Evolutionary conservation across 1,140 invertebrate species (phyloP).

Genomic region (Bombus difficillimus): DNA sequence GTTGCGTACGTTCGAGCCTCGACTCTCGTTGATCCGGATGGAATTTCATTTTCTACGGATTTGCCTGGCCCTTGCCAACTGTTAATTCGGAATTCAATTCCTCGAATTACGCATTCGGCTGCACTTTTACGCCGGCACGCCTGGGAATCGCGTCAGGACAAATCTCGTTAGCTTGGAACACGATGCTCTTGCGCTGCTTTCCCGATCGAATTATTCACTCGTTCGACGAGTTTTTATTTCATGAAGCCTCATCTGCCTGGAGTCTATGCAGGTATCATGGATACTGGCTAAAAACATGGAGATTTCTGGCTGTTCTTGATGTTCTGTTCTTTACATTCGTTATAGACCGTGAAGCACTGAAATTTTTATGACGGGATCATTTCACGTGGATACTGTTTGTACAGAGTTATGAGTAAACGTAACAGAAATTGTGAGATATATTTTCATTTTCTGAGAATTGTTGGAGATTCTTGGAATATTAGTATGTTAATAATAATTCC

Average conservation of each 20-base stretch:
- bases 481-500: no score
- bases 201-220: slow-evolving; percentile 7
- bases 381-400: no score
- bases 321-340: no score
- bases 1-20: neutral
- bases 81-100: slow-evolving; percentile 40
- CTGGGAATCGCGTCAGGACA: slow-evolving; percentile 10
- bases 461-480: no score
- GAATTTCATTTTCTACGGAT: slow-evolving; percentile 37
- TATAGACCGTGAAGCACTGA: no score
- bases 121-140: slow-evolving; percentile 10
- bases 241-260: neutral
- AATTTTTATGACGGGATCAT: no score
- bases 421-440: no score
- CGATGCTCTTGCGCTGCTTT: slow-evolving; percentile 19
- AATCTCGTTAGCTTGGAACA: slow-evolving; percentile 19
- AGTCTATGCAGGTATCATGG: no score
- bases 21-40: slow-evolving; percentile 29
- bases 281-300: neutral
- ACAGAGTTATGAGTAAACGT: no score
- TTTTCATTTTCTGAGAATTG: no score
- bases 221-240: neutral
- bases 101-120: slow-evolving; percentile 25
- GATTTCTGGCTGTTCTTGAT: neutral
- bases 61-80: neutral